Conservation (phyloP, 2,888 invertebrate species). For the Athetis lepigone region DNA sequence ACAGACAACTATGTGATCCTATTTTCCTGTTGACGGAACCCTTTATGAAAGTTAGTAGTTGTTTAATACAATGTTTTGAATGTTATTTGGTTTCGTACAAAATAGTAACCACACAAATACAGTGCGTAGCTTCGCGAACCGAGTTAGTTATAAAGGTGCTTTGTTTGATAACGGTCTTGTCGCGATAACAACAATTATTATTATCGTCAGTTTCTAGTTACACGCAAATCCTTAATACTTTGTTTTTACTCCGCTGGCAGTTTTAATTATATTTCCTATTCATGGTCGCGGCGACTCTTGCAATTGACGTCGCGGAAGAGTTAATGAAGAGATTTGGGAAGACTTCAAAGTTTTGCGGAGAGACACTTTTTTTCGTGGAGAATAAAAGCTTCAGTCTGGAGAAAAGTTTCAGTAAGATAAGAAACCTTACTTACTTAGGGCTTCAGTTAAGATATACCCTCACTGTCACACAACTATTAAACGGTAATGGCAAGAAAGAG, state of each 20-base stretch:
- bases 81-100: neutral
- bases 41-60: neutral
- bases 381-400: too few relatives aligned
- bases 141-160: constrained; percentile 10
- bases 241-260: neutral
- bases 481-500: too few relatives aligned
- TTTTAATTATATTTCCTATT: constrained; percentile 25
- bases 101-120: constrained; percentile 4
- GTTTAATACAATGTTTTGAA: neutral
- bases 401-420: too few relatives aligned
- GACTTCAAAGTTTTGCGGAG: too few relatives aligned
- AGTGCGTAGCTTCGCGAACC: neutral
- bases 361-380: too few relatives aligned
- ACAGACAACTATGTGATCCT: neutral
- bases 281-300: neutral
- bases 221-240: neutral
- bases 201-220: constrained; percentile 14
- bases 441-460: too few relatives aligned
- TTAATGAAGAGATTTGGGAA: too few relatives aligned
- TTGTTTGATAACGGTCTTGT: constrained; percentile 23
- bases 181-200: constrained; percentile 32
- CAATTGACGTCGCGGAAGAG: neutral
- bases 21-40: neutral
- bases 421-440: too few relatives aligned
- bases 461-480: too few relatives aligned